phyloP scores from a whole-genome alignment of 2,113 vertebrate genomes.

The Dipodomys ordii region DNA sequence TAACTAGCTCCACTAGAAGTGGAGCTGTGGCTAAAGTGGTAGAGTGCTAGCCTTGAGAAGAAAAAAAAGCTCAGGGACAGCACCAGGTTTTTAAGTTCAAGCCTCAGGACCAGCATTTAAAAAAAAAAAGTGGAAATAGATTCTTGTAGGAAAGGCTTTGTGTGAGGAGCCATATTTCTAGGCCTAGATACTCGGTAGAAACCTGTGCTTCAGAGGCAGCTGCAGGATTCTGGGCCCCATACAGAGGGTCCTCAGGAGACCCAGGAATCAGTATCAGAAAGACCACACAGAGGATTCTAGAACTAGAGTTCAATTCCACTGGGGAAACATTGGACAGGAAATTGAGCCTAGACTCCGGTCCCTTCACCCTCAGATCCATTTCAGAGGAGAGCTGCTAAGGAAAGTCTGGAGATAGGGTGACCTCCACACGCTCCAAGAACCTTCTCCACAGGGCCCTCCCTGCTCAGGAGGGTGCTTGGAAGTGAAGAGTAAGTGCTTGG shows the following conservation, averaged over 20 bases:
- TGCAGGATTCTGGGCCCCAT: not conserved
- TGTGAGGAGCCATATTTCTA: not conserved
- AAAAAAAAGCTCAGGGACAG: too few species aligned
- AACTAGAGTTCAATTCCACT: not conserved
- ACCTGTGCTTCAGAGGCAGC: not conserved
- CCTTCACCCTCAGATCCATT: not conserved
- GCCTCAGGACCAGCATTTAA: too few species aligned
- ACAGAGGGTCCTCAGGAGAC: not conserved
- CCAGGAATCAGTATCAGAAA: not conserved
- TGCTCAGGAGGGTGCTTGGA: too few species aligned
- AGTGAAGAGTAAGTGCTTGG: not conserved
- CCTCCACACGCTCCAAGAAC: not conserved
- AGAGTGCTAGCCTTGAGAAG: too few species aligned
- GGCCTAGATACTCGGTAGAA: accelerated
- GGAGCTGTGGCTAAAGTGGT: too few species aligned
- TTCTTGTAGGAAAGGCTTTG: not conserved
- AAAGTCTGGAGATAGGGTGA: not conserved
- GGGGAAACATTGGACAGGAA: not conserved
- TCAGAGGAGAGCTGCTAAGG: not conserved
- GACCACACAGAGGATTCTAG: not conserved
- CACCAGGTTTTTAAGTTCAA: too few species aligned
- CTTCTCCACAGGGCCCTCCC: not conserved
- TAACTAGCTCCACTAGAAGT: too few species aligned
- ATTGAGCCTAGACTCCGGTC: not conserved
- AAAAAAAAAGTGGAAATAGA: not conserved